Evolutionary conservation across 1,140 invertebrate genomes (phyloP), one percentile per base, ranked within the genome.

Genomic region (Ruditapes philippinarum): DNA sequence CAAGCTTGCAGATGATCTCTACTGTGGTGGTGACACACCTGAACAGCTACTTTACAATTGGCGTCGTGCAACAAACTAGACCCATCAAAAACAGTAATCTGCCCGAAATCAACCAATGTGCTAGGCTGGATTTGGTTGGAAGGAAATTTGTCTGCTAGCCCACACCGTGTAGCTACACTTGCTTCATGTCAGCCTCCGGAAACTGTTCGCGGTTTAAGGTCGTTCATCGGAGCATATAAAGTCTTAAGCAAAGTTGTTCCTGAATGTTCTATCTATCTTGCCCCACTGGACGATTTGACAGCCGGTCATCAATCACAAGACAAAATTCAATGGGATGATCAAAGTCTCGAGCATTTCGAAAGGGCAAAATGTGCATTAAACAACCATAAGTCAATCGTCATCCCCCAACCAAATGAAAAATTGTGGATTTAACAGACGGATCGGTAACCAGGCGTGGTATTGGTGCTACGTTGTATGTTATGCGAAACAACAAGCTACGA

Each of bases 171-270:
- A 36, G 22, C 87, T 17, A 80, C 83, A 17, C 62, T 91, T 2
- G 28, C 79, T 12, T 36, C 65, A 3, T 89, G 88, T 31, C 1
- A 42, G 17, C 68, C 82, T 31, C 90, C 91, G 9, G 28, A 45
- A 22, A 92, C 89, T 25, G 87, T 92, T n/a, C 28, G 28, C n/a
- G 82, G 33, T 0, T 22, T 91, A 7, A 28, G 78, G 12, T 82
- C 82, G 5, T 92, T 90, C 45, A 90, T 90, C 51, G 86, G 89
- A 31, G 86, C 81, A 14, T 92, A 92, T 40, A 92, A 90, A n/a
- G n/a, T n/a, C n/a, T n/a, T n/a, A n/a, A 83, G 79, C 22, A 68
- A 70, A 49, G 88, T 91, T 49, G 1, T 90, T 2, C 57, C 51
- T 28, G 28, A 33, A 22, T 78, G 68, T 70, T 57, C 78, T 12